These are phyloP conservation scores for Eumerus sabulonum DNA, from an alignment of 2,888 invertebrate genomes.

Conservation along the genomic window DNA sequence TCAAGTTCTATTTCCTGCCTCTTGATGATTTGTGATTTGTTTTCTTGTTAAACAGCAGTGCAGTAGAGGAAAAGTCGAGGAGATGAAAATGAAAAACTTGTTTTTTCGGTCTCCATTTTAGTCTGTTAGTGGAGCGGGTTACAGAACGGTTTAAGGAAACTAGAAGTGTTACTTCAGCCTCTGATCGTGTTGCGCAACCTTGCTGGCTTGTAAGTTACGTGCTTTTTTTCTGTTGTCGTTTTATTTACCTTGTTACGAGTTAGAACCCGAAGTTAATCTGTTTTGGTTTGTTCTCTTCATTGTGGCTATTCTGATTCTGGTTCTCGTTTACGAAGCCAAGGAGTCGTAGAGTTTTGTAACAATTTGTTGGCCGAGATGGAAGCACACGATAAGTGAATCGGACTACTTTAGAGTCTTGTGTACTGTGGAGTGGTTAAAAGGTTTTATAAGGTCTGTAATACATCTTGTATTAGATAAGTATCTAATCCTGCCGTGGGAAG, in stretches of 20 bases:
- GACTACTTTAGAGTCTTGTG: too few species aligned
- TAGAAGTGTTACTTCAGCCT: slow-evolving; percentile 50
- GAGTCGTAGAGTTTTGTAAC: too few species aligned
- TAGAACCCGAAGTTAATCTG: slow-evolving; percentile 31
- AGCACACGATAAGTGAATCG: too few species aligned
- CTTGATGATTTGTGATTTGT: slow-evolving; percentile 1
- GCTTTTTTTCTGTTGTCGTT: not conserved
- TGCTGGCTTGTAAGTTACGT: not conserved
- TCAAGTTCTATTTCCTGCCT: slow-evolving; percentile 60
- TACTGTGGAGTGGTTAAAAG: too few species aligned
- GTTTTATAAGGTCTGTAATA: too few species aligned
- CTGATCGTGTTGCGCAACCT: slow-evolving; percentile 52
- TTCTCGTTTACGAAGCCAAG: too few species aligned
- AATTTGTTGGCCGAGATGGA: too few species aligned
- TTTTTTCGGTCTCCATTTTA: slow-evolving; percentile 17
- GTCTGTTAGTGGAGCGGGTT: slow-evolving; percentile 22
- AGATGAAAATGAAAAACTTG: slow-evolving; percentile 36
- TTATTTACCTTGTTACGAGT: slow-evolving; percentile 21
- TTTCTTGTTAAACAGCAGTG: slow-evolving; percentile 9
- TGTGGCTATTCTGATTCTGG: too few species aligned
- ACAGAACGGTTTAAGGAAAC: slow-evolving; percentile 53
- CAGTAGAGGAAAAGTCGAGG: slow-evolving; percentile 15
- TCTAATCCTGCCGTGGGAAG: too few species aligned
- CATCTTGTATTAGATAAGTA: too few species aligned
- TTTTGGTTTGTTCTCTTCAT: not conserved